phyloP scores from a whole-genome alignment of 2,888 invertebrate species.

The Capitulum mitella region DNA sequence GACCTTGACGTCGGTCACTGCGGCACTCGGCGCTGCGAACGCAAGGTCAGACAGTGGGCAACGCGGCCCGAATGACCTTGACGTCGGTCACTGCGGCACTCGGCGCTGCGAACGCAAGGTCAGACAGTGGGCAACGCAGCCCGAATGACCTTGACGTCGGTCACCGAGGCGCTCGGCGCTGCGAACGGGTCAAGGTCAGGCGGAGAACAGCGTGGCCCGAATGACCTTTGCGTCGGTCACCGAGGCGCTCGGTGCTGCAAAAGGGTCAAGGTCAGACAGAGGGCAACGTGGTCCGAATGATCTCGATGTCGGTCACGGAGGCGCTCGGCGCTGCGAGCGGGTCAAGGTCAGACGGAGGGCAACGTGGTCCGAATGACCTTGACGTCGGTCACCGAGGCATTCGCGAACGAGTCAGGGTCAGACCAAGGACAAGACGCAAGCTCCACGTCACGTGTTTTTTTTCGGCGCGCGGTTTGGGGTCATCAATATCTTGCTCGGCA shows the following conservation, averaged over 20 bases:
- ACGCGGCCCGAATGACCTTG: no score
- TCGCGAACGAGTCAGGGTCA: conserved; percentile 42
- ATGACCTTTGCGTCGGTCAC: no score
- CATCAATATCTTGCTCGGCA: no score
- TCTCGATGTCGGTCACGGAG: no score
- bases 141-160: no score
- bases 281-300: not conserved
- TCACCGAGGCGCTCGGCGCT: conserved; percentile 58
- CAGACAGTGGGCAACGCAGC: not conserved
- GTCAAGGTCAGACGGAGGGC: not conserved
- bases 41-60: not conserved
- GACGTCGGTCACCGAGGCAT: no score
- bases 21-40: conserved; percentile 68
- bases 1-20: conserved; percentile 68
- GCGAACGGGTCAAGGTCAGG: conserved; percentile 36
- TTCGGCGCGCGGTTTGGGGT: no score
- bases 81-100: conserved; percentile 39
- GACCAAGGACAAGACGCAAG: not conserved
- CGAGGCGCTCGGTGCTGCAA: conserved; percentile 59
- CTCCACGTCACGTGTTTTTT: no score
- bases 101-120: conserved; percentile 56
- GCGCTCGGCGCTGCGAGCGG: conserved; percentile 60
- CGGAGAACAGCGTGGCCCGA: not conserved
- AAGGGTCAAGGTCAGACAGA: not conserved
- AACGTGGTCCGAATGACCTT: not conserved